phyloP scores from a whole-genome alignment of 1,140 invertebrate species.

The Lineus longissimus region DNA sequence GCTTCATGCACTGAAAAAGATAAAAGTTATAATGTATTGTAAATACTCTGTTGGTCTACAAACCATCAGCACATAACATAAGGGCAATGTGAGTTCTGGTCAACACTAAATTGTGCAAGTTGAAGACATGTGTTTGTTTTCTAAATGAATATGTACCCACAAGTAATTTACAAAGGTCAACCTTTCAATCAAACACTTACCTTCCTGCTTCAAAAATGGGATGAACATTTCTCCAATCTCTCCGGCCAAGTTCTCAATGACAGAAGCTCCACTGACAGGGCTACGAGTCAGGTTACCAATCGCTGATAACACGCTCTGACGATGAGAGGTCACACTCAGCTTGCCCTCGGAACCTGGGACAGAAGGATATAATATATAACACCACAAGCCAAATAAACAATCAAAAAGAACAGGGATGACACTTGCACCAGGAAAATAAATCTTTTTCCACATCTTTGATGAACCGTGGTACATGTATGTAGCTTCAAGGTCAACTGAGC shows the following conservation, averaged over 20 bases:
- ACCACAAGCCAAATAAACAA: too few relatives aligned
- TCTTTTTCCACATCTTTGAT: too few relatives aligned
- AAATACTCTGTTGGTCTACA: conserved; percentile 1
- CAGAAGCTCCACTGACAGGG: conserved; percentile 61
- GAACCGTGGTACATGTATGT: too few relatives aligned
- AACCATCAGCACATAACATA: too few relatives aligned
- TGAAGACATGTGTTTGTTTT: too few relatives aligned
- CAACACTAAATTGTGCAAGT: too few relatives aligned
- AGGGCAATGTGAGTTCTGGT: too few relatives aligned
- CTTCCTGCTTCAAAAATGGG: conserved; percentile 78
- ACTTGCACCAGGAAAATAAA: too few relatives aligned
- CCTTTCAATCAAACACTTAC: conserved; percentile 28
- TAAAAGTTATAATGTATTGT: conserved; percentile 20
- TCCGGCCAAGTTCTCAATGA: conserved; percentile 61
- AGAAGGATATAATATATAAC: neutral
- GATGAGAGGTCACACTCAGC: conserved; percentile 80
- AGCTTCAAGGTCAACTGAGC: too few relatives aligned
- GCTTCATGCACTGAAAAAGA: conserved; percentile 75
- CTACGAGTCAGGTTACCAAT: conserved; percentile 77
- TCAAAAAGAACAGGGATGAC: too few relatives aligned
- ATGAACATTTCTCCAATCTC: conserved; percentile 67
- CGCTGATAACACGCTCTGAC: conserved; percentile 78
- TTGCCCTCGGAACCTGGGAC: conserved; percentile 77
- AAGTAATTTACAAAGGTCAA: too few relatives aligned
- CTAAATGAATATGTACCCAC: too few relatives aligned